These are phyloP conservation scores for Clarias laeviceps DNA, from an alignment of 2,797 vertebrate species.

Conservation along the genomic window DNA sequence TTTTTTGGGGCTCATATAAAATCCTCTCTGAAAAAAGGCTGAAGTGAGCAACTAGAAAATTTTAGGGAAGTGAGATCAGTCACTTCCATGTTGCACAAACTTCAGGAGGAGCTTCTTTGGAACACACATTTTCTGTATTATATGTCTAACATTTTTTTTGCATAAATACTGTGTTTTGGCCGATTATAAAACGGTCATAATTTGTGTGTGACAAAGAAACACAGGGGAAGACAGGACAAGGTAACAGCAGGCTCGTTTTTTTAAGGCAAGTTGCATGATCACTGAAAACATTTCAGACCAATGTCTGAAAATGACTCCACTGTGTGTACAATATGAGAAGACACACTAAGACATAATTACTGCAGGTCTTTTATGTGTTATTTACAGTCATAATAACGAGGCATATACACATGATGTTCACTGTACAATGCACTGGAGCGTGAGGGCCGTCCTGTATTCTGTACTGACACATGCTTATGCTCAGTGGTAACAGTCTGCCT, in stretches of 20 bases:
- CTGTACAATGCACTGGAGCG: conserved; percentile 57
- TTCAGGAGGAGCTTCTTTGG: too few species aligned
- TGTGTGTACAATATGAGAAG: not conserved
- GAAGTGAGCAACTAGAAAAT: too few species aligned
- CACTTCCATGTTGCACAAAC: too few species aligned
- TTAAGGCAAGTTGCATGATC: not conserved
- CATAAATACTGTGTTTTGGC: not conserved
- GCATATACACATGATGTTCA: conserved; percentile 45
- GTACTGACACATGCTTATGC: conserved; percentile 66
- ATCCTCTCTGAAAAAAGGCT: too few species aligned
- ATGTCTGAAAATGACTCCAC: too few species aligned
- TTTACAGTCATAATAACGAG: conserved; percentile 62
- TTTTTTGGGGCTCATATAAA: too few species aligned
- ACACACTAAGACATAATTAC: conserved; percentile 38
- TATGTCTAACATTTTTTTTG: too few species aligned
- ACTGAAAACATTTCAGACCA: not conserved
- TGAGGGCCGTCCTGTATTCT: conserved; percentile 58
- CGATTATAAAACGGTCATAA: not conserved
- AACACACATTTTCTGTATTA: too few species aligned
- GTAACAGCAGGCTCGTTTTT: not conserved
- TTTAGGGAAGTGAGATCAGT: too few species aligned
- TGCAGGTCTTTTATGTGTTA: conserved; percentile 59
- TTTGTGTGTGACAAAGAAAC: not conserved
- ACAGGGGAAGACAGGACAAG: not conserved
- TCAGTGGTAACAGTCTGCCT: conserved; percentile 66